Evolutionary conservation across 2,888 invertebrate genomes (phyloP).

Genomic region (Habrosyne pyritoides): DNA sequence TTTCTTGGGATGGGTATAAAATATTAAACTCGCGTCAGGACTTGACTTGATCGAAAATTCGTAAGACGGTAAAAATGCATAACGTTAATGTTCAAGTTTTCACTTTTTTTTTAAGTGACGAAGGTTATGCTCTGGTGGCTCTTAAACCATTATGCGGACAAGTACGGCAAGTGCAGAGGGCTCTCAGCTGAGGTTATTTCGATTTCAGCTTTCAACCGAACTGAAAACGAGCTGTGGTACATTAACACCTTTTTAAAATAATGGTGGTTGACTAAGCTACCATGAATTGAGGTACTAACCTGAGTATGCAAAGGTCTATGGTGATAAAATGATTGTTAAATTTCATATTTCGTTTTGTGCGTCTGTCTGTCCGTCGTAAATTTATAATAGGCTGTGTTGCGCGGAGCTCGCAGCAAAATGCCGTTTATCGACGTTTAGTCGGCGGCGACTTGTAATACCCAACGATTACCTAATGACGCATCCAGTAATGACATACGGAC

Average conservation of each 20-base stretch:
- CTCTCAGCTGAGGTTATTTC: too few species aligned
- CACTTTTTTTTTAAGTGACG: too few species aligned
- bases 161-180: too few species aligned
- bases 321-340: conserved; percentile 30
- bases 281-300: background rate
- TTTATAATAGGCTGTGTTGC: conserved; percentile 48
- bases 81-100: too few species aligned
- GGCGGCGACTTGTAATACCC: conserved; percentile 65
- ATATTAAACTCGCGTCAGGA: too few species aligned
- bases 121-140: too few species aligned
- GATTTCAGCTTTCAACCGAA: too few species aligned
- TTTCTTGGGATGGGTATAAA: too few species aligned
- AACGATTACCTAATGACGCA: conserved; percentile 68
- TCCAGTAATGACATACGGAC: conserved; percentile 52
- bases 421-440: conserved; percentile 77
- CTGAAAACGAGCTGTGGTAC: too few species aligned
- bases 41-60: too few species aligned
- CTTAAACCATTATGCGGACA: too few species aligned
- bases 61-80: too few species aligned
- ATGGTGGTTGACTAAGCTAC: background rate
- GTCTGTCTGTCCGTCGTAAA: conserved; percentile 50
- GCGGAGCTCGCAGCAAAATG: conserved; percentile 38
- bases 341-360: conserved; percentile 22
- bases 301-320: background rate
- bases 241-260: background rate